phyloP scores from a whole-genome alignment of 1,140 invertebrate genomes.

The Cyphomyrmex costatus region DNA sequence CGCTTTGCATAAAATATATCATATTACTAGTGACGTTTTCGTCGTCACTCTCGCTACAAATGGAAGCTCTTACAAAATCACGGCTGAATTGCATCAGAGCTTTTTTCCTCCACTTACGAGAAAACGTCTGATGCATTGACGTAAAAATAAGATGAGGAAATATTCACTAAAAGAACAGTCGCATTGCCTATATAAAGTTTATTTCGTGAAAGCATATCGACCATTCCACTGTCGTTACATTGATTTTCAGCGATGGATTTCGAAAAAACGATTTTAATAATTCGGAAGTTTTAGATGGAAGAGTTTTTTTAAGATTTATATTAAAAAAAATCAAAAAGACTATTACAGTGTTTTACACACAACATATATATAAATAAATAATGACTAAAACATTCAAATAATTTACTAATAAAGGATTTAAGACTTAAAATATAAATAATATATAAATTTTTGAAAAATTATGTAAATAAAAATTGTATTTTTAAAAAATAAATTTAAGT shows the following conservation, averaged over 20 bases:
- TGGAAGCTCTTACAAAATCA: conserved; percentile 72
- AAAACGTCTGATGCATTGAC: conserved; percentile 54
- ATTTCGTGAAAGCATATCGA: neutral
- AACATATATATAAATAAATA: neutral
- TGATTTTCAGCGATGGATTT: neutral
- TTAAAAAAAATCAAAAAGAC: no score
- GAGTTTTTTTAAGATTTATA: no score
- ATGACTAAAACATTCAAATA: neutral
- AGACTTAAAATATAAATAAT: neutral
- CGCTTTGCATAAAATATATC: conserved; percentile 51
- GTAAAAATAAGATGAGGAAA: conserved; percentile 27
- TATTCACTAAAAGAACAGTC: conserved; percentile 43
- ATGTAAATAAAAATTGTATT: neutral
- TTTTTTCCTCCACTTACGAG: conserved; percentile 55
- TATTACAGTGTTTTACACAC: neutral
- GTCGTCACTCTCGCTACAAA: conserved; percentile 8
- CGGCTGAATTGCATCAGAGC: conserved; percentile 67
- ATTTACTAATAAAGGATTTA: neutral
- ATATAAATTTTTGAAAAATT: neutral
- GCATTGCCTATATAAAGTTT: conserved; percentile 21
- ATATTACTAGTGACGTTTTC: conserved; percentile 20
- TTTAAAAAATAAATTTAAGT: conserved; percentile 3
- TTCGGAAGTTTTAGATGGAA: neutral
- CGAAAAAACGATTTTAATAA: neutral
- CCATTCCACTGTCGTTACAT: neutral